Evolutionary conservation across 2,113 vertebrate genomes (phyloP).

Genomic region (Cyrtonyx montezumae): DNA sequence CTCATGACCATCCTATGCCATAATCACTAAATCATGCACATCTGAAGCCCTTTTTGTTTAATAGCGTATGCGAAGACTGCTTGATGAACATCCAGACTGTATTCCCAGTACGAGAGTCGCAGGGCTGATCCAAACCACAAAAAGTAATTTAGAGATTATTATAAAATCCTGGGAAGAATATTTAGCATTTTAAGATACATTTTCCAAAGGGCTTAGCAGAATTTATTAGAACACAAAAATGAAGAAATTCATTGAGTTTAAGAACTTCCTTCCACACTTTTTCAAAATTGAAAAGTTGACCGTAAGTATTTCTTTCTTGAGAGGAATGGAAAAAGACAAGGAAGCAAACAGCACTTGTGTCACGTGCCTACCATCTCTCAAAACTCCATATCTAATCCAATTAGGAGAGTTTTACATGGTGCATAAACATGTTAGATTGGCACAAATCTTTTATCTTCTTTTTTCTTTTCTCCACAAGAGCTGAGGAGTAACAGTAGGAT

Average conservation of each 20-base stretch:
- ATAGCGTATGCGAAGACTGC: neutral
- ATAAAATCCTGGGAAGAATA: slow-evolving; percentile 39
- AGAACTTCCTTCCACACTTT: neutral
- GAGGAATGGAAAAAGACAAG: neutral
- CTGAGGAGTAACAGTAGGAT: slow-evolving; percentile 12
- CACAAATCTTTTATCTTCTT: neutral
- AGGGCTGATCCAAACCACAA: slow-evolving; percentile 49
- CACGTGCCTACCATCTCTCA: neutral
- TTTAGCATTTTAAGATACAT: slow-evolving; percentile 13
- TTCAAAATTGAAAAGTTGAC: slow-evolving; percentile 18
- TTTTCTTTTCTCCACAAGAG: neutral
- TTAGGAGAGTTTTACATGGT: slow-evolving; percentile 32
- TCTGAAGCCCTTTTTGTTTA: slow-evolving; percentile 38
- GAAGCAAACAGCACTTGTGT: neutral
- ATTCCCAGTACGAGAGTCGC: slow-evolving; percentile 36
- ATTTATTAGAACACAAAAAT: neutral
- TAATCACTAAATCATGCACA: slow-evolving; percentile 59
- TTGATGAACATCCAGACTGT: slow-evolving; percentile 44
- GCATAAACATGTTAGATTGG: slow-evolving; percentile 34
- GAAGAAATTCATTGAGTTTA: neutral
- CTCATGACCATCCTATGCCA: slow-evolving; percentile 17
- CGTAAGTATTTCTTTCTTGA: neutral
- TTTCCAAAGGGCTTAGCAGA: slow-evolving; percentile 19
- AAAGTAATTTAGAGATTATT: slow-evolving; percentile 54
- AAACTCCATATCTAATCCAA: slow-evolving; percentile 22